These are phyloP conservation scores for Aricia agestis DNA, from an alignment of 1,140 invertebrate genomes.

Conservation along the genomic window DNA sequence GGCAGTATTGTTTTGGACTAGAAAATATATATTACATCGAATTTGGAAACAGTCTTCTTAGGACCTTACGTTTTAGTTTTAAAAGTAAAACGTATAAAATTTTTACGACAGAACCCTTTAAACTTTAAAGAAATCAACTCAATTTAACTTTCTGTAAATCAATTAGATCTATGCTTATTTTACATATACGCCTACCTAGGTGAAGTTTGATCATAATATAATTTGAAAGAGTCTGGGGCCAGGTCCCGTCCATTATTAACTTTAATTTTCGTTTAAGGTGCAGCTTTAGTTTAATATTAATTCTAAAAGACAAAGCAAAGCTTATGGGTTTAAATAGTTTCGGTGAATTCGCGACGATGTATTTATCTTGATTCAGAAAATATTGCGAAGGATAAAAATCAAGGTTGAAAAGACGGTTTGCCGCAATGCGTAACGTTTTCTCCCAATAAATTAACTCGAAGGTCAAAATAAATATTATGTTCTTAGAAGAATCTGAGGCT, in stretches of 20 bases:
- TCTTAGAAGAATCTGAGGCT: slow-evolving; percentile 5
- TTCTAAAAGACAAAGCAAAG: no score
- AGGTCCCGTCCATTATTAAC: no score
- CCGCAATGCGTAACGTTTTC: slow-evolving; percentile 49
- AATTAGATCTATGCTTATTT: no score
- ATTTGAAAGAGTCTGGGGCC: no score
- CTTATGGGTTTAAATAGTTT: neutral
- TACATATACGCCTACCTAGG: no score
- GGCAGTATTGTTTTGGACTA: neutral
- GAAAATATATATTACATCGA: neutral
- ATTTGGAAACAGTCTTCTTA: neutral
- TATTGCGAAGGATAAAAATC: slow-evolving; percentile 15
- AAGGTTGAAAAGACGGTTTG: slow-evolving; percentile 33
- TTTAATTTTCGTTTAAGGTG: no score
- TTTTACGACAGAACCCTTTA: no score
- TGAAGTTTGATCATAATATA: no score
- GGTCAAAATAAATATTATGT: slow-evolving; percentile 30
- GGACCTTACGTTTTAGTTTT: neutral
- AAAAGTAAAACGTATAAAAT: no score
- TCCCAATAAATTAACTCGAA: slow-evolving; percentile 44
- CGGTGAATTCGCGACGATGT: neutral
- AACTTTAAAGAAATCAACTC: no score
- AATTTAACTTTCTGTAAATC: no score
- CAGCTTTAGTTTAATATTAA: no score
- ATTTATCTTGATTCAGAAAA: neutral